Evolutionary conservation across 2,797 vertebrate species (phyloP).

Genomic region (Pteropus rufus): DNA sequence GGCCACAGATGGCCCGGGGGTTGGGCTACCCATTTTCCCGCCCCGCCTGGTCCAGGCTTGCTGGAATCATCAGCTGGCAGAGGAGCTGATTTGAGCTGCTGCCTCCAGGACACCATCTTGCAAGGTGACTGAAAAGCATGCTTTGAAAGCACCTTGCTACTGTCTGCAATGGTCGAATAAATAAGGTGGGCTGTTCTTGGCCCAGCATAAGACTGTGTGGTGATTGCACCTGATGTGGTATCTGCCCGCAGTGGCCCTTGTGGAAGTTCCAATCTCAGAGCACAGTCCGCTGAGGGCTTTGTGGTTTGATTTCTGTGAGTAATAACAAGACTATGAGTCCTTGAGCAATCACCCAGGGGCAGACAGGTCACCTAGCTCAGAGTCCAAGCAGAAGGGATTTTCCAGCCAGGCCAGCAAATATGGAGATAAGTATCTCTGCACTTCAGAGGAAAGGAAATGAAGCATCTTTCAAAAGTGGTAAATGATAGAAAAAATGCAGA

Average conservation of each 20-base stretch:
- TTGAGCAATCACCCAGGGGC: neutral
- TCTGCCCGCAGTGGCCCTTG: neutral
- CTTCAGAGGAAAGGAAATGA: neutral
- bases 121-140: neutral
- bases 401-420: neutral
- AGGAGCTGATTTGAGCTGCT: neutral
- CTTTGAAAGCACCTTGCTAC: neutral
- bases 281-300: neutral
- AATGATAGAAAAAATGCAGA: neutral
- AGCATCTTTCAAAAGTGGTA: neutral
- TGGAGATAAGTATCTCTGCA: neutral
- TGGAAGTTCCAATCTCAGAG: neutral
- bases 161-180: neutral
- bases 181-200: neutral
- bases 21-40: neutral
- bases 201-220: too few relatives aligned
- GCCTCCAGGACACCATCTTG: rapidly evolving
- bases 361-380: neutral
- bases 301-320: neutral
- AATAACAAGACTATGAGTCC: neutral
- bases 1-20: too few relatives aligned
- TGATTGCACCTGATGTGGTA: too few relatives aligned
- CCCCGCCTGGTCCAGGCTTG: rapidly evolving
- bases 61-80: neutral
- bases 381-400: neutral